These are phyloP conservation scores for Lepus timidus DNA, from an alignment of 2,113 vertebrate genomes.

Conservation along the genomic window DNA sequence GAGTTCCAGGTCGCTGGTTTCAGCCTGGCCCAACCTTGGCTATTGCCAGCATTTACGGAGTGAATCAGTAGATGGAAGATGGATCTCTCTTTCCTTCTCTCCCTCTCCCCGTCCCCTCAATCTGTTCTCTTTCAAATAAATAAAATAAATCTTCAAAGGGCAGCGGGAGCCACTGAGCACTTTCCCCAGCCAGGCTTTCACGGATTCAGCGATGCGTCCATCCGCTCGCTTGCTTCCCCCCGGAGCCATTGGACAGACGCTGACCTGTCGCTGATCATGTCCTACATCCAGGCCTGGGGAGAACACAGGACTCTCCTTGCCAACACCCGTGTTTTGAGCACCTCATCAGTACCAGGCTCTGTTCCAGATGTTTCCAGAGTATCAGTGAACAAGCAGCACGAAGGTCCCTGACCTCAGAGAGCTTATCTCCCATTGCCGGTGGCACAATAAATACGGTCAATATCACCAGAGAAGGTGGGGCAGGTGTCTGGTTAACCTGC, in stretches of 20 bases:
- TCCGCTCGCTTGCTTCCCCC: not conserved
- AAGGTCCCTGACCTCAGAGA: not conserved
- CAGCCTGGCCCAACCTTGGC: too few species aligned
- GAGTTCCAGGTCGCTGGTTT: too few species aligned
- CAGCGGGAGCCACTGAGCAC: not conserved
- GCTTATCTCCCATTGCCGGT: not conserved
- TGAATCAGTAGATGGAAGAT: too few species aligned
- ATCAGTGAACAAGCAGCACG: not conserved
- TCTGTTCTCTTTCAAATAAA: too few species aligned
- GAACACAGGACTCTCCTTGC: not conserved
- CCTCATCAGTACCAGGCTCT: not conserved
- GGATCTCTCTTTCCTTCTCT: too few species aligned
- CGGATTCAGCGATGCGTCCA: not conserved
- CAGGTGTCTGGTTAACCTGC: too few species aligned
- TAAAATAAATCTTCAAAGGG: too few species aligned
- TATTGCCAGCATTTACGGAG: too few species aligned
- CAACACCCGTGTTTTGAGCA: not conserved
- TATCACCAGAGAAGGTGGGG: not conserved
- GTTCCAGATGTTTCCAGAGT: not conserved
- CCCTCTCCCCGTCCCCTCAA: too few species aligned
- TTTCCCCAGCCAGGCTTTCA: not conserved
- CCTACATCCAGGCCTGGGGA: not conserved
- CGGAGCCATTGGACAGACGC: not conserved
- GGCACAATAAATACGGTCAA: not conserved
- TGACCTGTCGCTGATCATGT: too few species aligned